Percentiles rank a stretch among this genome's conserved stretches.
phyloP scores from a whole-genome alignment of 1,140 invertebrate species.

The Tribolium madens region DNA sequence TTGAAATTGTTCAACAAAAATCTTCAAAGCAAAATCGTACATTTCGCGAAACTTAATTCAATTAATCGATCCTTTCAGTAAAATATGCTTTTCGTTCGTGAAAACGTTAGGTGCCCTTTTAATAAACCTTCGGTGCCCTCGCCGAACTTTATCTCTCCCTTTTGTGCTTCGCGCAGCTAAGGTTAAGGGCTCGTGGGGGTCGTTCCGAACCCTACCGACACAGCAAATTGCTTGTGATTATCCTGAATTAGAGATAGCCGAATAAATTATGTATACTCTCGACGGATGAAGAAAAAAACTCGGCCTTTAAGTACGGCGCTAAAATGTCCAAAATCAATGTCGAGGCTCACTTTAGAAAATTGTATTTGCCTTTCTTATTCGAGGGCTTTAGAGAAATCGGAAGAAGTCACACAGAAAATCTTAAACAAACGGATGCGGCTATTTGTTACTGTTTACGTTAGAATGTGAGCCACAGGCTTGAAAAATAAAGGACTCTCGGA shows the following conservation, averaged over 20 bases:
- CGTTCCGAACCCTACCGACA: constrained; percentile 8
- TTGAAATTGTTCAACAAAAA: neutral
- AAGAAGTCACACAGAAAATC: constrained; percentile 46
- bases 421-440: constrained; percentile 33
- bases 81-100: neutral
- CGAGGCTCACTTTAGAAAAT: constrained; percentile 53
- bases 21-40: neutral
- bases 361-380: constrained; percentile 58
- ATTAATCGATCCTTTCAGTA: neutral
- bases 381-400: constrained; percentile 24
- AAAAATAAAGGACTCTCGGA: neutral
- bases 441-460: constrained; percentile 46
- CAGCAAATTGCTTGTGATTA: constrained; percentile 34
- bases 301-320: neutral
- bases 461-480: neutral
- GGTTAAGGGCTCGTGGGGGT: constrained; percentile 15
- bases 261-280: constrained; percentile 21
- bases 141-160: constrained; percentile 6
- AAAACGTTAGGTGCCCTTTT: neutral
- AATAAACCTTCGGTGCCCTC: neutral
- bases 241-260: constrained; percentile 27
- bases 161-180: constrained; percentile 3
- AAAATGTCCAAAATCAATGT: constrained; percentile 50
- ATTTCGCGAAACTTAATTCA: neutral
- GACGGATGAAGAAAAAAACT: neutral